Evolutionary conservation across 2,113 vertebrate genomes (phyloP).

Genomic region (Pelmatolapia mariae): DNA sequence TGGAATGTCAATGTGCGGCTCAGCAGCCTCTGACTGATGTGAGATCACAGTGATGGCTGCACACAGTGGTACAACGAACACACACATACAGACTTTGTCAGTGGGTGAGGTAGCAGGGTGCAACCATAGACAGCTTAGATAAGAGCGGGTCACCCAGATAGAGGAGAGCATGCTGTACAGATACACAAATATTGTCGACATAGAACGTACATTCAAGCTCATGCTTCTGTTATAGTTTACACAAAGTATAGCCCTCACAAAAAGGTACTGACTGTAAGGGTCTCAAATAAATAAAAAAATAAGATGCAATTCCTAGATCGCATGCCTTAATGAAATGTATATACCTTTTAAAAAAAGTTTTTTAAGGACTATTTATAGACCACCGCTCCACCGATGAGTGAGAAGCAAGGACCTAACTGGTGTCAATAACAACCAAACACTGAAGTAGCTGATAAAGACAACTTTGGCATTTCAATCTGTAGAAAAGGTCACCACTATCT

Average conservation of each 20-base stretch:
- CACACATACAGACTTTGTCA: conserved; percentile 30
- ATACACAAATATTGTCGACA: neutral
- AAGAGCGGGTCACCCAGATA: conserved; percentile 48
- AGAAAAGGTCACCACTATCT: conserved; percentile 35
- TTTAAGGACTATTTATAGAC: neutral
- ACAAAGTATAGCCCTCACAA: neutral
- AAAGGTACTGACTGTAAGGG: neutral
- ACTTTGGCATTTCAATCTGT: conserved; percentile 39
- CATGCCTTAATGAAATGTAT: neutral
- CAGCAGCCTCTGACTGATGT: conserved; percentile 63
- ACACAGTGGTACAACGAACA: conserved; percentile 18
- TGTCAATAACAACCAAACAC: conserved; percentile 14
- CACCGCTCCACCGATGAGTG: neutral
- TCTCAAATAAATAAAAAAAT: neutral
- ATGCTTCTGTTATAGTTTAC: neutral
- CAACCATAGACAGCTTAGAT: conserved; percentile 32
- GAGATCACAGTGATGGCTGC: conserved; percentile 58
- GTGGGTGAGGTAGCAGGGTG: conserved; percentile 17
- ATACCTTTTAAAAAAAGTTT: neutral
- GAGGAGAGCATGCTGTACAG: neutral
- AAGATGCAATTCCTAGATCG: neutral
- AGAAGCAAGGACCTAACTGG: neutral
- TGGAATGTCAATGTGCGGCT: conserved; percentile 64
- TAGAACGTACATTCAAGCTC: neutral
- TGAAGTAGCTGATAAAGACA: conserved; percentile 35